phyloP scores from a whole-genome alignment of 1,140 invertebrate genomes.

The Brachionus koreanus region DNA sequence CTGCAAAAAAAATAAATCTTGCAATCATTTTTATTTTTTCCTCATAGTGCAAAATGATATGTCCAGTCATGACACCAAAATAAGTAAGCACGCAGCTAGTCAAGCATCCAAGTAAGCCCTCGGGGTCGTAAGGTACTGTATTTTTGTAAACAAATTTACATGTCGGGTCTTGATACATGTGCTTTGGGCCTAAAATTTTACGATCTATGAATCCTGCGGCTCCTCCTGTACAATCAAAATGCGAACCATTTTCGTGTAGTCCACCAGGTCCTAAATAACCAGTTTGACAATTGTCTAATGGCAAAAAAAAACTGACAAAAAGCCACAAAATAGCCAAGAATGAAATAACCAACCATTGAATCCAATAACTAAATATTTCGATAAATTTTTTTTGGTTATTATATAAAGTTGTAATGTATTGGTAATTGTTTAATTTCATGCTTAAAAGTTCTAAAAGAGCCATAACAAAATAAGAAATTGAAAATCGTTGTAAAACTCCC shows the following conservation, averaged over 20 bases:
- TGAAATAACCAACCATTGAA: slow-evolving; percentile 69
- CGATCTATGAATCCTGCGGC: slow-evolving; percentile 75
- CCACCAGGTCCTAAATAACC: slow-evolving; percentile 83
- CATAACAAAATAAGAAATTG: slow-evolving; percentile 73
- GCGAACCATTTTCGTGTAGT: slow-evolving; percentile 64
- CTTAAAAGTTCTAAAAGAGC: slow-evolving; percentile 66
- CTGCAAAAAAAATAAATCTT: slow-evolving; percentile 57
- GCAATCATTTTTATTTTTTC: slow-evolving; percentile 66
- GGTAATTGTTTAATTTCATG: slow-evolving; percentile 41
- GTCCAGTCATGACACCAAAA: slow-evolving; percentile 64
- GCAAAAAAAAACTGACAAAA: slow-evolving; percentile 68
- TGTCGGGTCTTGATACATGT: slow-evolving; percentile 72
- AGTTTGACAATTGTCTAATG: slow-evolving; percentile 70
- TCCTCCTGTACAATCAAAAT: slow-evolving; percentile 73
- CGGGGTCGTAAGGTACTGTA: slow-evolving; percentile 52
- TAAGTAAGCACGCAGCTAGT: slow-evolving; percentile 68
- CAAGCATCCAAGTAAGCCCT: slow-evolving; percentile 70
- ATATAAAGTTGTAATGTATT: slow-evolving; percentile 47
- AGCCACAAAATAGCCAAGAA: slow-evolving; percentile 66
- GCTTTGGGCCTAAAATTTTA: slow-evolving; percentile 67
- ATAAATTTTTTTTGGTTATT: slow-evolving; percentile 59
- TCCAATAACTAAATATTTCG: slow-evolving; percentile 66
- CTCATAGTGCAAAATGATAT: slow-evolving; percentile 59
- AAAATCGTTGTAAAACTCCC: slow-evolving; percentile 80
- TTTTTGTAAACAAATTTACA: slow-evolving; percentile 57